phyloP scores from a whole-genome alignment of 2,113 vertebrate genomes.

The Dolichotis patagonum region DNA sequence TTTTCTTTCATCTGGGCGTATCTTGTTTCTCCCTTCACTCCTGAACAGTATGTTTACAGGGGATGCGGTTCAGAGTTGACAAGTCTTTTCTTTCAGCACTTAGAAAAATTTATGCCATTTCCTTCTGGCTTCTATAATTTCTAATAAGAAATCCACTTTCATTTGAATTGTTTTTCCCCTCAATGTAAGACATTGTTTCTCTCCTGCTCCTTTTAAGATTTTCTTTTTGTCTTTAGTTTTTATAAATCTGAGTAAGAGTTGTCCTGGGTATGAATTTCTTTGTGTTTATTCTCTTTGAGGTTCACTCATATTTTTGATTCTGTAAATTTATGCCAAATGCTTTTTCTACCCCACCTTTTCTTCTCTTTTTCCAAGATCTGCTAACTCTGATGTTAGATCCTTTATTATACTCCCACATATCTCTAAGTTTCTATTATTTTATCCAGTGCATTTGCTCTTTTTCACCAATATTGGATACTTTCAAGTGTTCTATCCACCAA shows the following conservation, averaged over 20 bases:
- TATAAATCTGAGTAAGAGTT: neutral
- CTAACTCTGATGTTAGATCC: neutral
- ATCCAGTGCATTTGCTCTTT: neutral
- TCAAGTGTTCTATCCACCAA: neutral
- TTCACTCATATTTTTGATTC: neutral
- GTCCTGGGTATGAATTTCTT: neutral
- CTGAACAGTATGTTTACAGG: neutral
- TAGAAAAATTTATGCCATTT: neutral
- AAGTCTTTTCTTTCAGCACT: neutral
- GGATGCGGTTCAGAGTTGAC: neutral
- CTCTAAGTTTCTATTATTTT: neutral
- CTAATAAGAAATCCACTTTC: conserved; percentile 9
- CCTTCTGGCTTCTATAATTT: neutral
- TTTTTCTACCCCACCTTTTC: neutral
- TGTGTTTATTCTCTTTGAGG: neutral
- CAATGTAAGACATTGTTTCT: neutral
- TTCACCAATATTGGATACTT: neutral
- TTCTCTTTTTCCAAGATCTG: neutral
- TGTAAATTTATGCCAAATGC: neutral
- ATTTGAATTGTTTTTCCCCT: neutral
- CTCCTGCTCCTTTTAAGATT: neutral
- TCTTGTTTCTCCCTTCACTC: neutral
- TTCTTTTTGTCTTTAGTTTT: neutral
- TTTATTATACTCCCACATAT: neutral
- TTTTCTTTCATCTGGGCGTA: neutral